Evolutionary conservation across 2,888 invertebrate genomes (phyloP).

Genomic region (Platerodrilus igneus): DNA sequence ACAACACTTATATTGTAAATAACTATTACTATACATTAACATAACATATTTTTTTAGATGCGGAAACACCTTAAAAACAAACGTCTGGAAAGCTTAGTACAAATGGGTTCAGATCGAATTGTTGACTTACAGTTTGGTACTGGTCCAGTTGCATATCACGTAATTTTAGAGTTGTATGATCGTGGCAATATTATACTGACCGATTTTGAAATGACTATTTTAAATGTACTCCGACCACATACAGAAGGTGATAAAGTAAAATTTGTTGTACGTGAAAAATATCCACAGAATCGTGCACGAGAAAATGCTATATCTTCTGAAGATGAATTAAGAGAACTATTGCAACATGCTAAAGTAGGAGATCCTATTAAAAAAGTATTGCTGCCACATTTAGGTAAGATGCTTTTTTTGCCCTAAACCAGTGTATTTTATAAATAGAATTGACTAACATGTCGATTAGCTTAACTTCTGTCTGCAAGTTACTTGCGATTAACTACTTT

Average conservation of each 20-base stretch:
- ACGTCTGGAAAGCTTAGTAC: conserved; percentile 77
- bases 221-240: conserved; percentile 89
- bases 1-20: too few species aligned
- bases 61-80: conserved; percentile 96
- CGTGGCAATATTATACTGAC: conserved; percentile 93
- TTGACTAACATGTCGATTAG: too few species aligned
- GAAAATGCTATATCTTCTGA: conserved; percentile 54
- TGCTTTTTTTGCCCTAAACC: too few species aligned
- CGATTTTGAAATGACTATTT: conserved; percentile 82
- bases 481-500: too few species aligned
- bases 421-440: too few species aligned
- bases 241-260: conserved; percentile 86
- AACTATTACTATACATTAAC: too few species aligned
- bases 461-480: too few species aligned
- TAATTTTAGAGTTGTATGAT: conserved; percentile 93
- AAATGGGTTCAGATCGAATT: conserved; percentile 90
- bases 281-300: conserved; percentile 75
- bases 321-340: conserved; percentile 55
- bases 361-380: conserved; percentile 77
- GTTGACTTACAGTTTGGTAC: conserved; percentile 93
- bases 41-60: conserved; percentile 65
- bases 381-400: conserved; percentile 69
- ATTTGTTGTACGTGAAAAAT: conserved; percentile 90
- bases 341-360: conserved; percentile 63
- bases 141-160: conserved; percentile 89